Conservation (phyloP, 2,797 vertebrate species). For the Apogon talboti region DNA sequence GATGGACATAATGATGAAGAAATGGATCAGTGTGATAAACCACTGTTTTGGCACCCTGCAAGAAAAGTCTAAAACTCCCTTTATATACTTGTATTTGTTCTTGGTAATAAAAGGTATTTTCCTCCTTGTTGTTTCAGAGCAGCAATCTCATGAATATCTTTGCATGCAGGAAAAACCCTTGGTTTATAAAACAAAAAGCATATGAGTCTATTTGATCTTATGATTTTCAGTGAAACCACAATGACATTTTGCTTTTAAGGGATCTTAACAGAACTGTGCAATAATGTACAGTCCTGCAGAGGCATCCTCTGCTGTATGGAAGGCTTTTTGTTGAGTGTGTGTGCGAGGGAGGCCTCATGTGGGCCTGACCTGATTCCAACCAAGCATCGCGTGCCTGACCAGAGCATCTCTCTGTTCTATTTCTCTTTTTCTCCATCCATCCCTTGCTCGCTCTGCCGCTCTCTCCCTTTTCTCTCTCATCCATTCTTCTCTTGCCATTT, state of each 20-base stretch:
- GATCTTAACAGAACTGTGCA: slow-evolving; percentile 6
- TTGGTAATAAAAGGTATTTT: no score
- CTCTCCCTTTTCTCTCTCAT: slow-evolving; percentile 29
- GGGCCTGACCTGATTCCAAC: slow-evolving; percentile 82
- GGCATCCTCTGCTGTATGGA: slow-evolving; percentile 30
- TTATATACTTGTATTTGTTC: no score
- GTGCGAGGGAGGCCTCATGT: slow-evolving; percentile 67
- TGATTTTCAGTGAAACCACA: no score
- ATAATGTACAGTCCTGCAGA: slow-evolving; percentile 16
- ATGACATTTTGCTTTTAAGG: slow-evolving; percentile 22
- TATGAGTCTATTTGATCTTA: no score
- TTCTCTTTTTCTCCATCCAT: slow-evolving; percentile 34
- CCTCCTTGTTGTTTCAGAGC: no score
- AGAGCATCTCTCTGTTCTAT: slow-evolving; percentile 63
- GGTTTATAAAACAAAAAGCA: no score
- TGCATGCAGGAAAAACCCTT: no score
- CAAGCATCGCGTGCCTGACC: slow-evolving; percentile 77
- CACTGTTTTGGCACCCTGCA: no score
- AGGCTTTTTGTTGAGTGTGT: slow-evolving; percentile 33
- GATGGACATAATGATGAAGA: no score
- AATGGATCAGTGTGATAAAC: no score
- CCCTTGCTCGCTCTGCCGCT: slow-evolving; percentile 3
- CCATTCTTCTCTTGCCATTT: slow-evolving; percentile 50
- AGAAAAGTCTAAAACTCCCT: no score
- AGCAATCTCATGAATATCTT: no score